phyloP scores from a whole-genome alignment of 2,113 vertebrate species.

The Buteo buteo region DNA sequence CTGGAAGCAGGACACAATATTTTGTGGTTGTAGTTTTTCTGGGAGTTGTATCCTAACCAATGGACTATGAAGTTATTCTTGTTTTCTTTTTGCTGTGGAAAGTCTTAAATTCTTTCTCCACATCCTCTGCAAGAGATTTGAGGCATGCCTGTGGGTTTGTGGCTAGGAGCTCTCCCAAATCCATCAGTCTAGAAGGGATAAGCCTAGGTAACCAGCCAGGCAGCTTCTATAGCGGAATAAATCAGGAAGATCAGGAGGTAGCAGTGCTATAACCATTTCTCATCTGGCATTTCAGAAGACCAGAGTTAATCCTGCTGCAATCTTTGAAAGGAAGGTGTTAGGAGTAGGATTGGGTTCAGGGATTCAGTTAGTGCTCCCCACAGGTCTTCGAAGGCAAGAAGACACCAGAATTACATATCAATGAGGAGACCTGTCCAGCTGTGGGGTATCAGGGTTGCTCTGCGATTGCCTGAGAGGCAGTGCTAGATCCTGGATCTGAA shows the following conservation, averaged over 20 bases:
- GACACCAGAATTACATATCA: not conserved
- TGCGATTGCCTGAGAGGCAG: not conserved
- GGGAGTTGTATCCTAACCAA: not conserved
- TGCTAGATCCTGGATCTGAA: not conserved
- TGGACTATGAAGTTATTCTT: not conserved
- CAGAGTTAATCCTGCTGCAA: not conserved
- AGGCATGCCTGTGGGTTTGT: not conserved
- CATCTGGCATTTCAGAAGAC: not conserved
- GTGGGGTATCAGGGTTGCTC: not conserved
- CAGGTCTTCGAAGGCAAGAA: not conserved
- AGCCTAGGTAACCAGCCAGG: not conserved
- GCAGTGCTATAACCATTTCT: not conserved
- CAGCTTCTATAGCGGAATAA: not conserved
- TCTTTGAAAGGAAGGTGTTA: not conserved
- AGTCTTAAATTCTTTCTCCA: not conserved
- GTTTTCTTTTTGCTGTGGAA: not conserved
- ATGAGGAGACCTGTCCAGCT: not conserved
- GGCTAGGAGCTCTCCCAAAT: not conserved
- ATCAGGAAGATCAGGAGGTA: not conserved
- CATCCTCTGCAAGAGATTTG: not conserved
- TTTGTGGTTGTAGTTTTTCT: not conserved
- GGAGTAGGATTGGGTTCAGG: not conserved
- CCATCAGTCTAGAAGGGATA: not conserved
- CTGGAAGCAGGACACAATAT: not conserved
- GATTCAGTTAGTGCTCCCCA: not conserved